Evolutionary conservation across 2,113 vertebrate species (phyloP), one percentile per base, ranked within the genome.

Genomic region (rabbit (Oryctolagus cuniculus)): DNA sequence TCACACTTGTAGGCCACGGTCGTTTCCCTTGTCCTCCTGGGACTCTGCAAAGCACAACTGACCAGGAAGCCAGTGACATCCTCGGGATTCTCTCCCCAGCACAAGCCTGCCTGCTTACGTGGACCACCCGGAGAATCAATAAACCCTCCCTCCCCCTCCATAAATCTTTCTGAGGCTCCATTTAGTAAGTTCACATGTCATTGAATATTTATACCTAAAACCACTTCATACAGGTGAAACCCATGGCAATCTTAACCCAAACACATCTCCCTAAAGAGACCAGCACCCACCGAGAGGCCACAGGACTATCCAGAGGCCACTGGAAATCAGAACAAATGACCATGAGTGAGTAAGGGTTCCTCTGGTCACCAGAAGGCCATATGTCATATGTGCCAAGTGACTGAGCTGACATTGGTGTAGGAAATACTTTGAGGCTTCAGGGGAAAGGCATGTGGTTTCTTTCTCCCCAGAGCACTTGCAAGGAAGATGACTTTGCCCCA

Each of bases 341-440:
- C 7, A 10, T 3, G 6, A n/a, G 31, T 1, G 15, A 63, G 19
- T 0, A 4, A 64, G 38, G 44, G 61, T 64, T 67, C 73, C 1
- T 67, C 73, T 0, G 10, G 31, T 0, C 11, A 38, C n/a, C 21
- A 29, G 9, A 44, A 51, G 0, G 0, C 24, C 24, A 21, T 4
- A 0, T 44, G 38, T 58, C 34, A 49, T 15, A 34, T 7, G 9
- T 34, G 31, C 49, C 58, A 44, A 58, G 66, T 58, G 63, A 61
- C 44, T 3, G 1, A 51, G 69, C 70, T 22, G 13, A 44, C 63
- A 31, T 2, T 3, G 5, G 31, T 6, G 34, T 25, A 79, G 24
- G 36, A 67, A 49, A 34, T 13, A 16, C 74, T 53, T 9, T 0
- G 0, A 91, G 78, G 87, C 27, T 80, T 29, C 53, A 58, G 31